Base-by-base conservation (phyloP, 2,113 vertebrate species). In the Cyprinodon tularosa region DNA sequence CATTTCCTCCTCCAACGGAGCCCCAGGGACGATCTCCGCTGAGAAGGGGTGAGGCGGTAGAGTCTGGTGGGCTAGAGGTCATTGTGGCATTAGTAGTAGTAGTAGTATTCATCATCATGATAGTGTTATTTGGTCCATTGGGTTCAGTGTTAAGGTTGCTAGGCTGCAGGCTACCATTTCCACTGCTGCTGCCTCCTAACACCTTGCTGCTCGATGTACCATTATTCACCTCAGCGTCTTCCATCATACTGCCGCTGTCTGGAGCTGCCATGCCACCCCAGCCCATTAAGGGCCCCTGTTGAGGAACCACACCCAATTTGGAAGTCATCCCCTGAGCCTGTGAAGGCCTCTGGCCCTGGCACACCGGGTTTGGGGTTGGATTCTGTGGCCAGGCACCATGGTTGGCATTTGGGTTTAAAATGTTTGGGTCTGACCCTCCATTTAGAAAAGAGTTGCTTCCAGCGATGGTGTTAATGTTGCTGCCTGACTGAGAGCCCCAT, bases 61-160 rank as follows among this genome's bases (percentile, higher is more conserved):
- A 96, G 97, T 98, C 98, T 96, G 97, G 97, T 97, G 97, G 97
- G 96, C 95, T 97, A 96, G 98, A 99, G 96, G 96, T 98, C 95
- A 97, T 95, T 94, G 95, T 96, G 89, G 90, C 80, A 95, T 98
- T 98, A 97, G 96, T 99, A 98, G 92, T 93, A 88, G 89, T 98
- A 98, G 90, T 99, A 98, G 90, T 92, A 91, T 90, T 93, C 81
- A 91, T 91, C 89, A 80, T 91, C 89, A 81, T 89, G 53, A 93
- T 93, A 93, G 98, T 98, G 97, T 99, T 97, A 97, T 97, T 98
- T 98, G 97, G 97, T 99, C 97, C 98, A 92, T 96, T 96, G 93
- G 95, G 94, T 95, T 99, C 98, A 96, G 97, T 96, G 97, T 97
- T 96, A 92, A 96, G 96, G 94, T 96, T 97, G 90, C 96, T 94